These are phyloP conservation scores for Rhinolophus sinicus DNA, from an alignment of 2,113 vertebrate genomes.

Conservation along the genomic window DNA sequence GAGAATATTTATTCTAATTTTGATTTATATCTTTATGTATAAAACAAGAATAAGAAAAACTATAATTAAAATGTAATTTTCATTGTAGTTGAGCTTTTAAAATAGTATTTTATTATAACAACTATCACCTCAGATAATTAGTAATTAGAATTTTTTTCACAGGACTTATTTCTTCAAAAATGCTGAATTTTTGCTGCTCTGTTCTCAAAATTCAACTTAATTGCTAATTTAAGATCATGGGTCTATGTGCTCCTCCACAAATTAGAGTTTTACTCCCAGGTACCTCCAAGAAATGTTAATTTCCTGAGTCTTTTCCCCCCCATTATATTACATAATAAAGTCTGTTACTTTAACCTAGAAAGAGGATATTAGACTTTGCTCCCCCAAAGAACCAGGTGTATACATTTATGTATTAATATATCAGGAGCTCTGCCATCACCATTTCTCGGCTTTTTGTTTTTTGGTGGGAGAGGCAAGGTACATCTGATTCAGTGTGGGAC, in stretches of 20 bases:
- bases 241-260: constrained; percentile 29
- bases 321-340: constrained; percentile 25
- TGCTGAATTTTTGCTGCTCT: constrained; percentile 35
- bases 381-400: background rate
- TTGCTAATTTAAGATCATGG: constrained; percentile 42
- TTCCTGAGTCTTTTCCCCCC: background rate
- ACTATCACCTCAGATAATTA: constrained; percentile 42
- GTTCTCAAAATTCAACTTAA: constrained; percentile 60
- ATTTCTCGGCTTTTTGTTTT: background rate
- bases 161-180: constrained; percentile 58
- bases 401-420: background rate
- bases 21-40: constrained; percentile 26
- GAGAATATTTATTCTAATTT: constrained; percentile 5
- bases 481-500: background rate
- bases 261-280: constrained; percentile 51
- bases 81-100: constrained; percentile 20
- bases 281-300: constrained; percentile 53
- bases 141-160: constrained; percentile 57
- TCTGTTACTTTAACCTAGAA: background rate
- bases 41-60: constrained; percentile 26
- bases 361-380: background rate
- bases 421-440: background rate
- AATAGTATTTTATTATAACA: constrained; percentile 50
- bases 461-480: background rate
- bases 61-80: constrained; percentile 41